Base-by-base conservation (phyloP, 2,113 vertebrate species). In the Otocyon megalotis region DNA sequence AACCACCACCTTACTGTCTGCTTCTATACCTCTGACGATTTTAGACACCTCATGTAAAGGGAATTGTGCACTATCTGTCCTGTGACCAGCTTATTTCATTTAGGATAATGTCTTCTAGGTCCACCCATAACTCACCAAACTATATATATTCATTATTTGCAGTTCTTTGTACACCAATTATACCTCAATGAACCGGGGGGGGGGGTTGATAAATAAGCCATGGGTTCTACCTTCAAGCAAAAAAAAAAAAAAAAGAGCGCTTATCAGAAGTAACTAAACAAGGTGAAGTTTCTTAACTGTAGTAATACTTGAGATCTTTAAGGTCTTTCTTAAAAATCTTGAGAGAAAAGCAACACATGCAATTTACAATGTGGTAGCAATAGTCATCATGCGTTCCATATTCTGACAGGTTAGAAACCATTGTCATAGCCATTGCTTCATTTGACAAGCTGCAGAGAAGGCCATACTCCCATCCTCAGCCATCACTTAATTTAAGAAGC, bases 271-370 rank as follows among this genome's bases (percentile, higher is more conserved):
- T 43, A 87, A 86, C 37, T 88, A 92, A 91, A 48, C 88, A 90
- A 53, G 56, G 48, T 92, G 80, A 84, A 67, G 63, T 67, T 92
- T 30, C 76, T 96, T 50, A 67, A 71, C 37, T 88, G 16, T 28
- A 91, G 67, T 26, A 97, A 79, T 99, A 99, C 99, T 99, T 99
- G 88, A 99, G 98, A 54, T 99, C 98, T 97, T 98, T 98, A 24
- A 99, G 98, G 97, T 99, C 99, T 94, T 99, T 99, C 96, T 98
- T 99, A 96, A 99, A 99, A 95, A 98, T 98, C 99, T 99, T 85
- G 79, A 98, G 98, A 95, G 88, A 71, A 97, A 85, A 98, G 10
- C 81, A 95, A 93, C 13, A 72, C 58, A 28, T 12, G 20, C 43
- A 92, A 85, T 93, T 95, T 97, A 94, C 89, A 4, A 67, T 32